Evolutionary conservation across 2,113 vertebrate genomes (phyloP).

Genomic region (Megaceryle maxima): DNA sequence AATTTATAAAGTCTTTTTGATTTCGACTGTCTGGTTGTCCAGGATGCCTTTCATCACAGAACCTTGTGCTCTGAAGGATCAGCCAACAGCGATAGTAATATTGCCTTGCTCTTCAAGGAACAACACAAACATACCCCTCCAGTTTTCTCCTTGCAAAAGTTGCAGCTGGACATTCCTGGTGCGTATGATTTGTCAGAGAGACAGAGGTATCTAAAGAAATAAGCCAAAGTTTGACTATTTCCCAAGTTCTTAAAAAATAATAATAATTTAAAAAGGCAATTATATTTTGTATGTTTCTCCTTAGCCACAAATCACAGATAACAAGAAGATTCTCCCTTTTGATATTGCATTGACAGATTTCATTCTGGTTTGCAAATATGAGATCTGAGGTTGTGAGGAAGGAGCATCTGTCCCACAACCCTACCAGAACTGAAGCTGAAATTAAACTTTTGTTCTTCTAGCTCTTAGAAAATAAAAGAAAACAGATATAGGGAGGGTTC

Average conservation of each 20-base stretch:
- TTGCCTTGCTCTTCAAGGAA: neutral
- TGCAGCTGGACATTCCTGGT: neutral
- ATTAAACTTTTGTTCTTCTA: neutral
- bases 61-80: neutral
- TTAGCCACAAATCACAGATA: neutral
- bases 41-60: neutral
- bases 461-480: neutral
- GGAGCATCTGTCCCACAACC: neutral
- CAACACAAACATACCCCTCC: neutral
- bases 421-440: neutral
- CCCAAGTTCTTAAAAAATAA: neutral
- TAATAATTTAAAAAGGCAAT: neutral
- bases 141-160: neutral
- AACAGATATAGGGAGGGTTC: neutral
- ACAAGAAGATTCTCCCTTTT: neutral
- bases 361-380: neutral
- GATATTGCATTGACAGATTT: neutral
- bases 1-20: neutral
- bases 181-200: neutral
- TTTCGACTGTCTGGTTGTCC: neutral
- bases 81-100: neutral
- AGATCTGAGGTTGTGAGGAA: neutral
- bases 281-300: neutral
- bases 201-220: neutral
- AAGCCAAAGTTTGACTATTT: neutral